Conservation (phyloP, 2,113 vertebrate genomes). For the Zosterops lateralis region DNA sequence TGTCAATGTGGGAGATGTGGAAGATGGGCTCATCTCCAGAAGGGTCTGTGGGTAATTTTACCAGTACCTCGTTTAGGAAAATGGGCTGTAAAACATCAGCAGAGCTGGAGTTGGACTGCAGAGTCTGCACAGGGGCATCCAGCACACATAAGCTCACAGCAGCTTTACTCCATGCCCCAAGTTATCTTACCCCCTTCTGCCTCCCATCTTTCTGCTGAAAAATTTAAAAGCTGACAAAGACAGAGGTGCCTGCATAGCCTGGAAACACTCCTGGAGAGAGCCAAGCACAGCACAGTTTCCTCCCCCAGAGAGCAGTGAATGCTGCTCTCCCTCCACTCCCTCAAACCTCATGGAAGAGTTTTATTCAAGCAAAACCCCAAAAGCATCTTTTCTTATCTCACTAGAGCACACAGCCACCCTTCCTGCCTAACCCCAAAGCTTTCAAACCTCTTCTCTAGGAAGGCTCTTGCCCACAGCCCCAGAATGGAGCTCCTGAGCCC, state of each 20-base stretch:
- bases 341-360: neutral
- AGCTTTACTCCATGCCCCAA: neutral
- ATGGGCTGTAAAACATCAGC: constrained; percentile 85
- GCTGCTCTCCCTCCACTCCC: neutral
- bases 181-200: neutral
- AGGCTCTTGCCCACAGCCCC: neutral
- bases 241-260: neutral
- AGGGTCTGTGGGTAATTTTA: constrained; percentile 96
- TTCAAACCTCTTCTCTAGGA: neutral
- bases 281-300: neutral
- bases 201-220: neutral
- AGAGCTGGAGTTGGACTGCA: constrained; percentile 5
- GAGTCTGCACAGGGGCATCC: neutral
- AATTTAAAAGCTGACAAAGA: neutral
- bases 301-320: neutral
- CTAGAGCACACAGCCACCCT: neutral
- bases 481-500: neutral
- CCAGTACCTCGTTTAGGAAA: constrained; percentile 96
- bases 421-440: neutral
- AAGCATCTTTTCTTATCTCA: neutral
- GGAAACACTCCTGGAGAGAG: neutral
- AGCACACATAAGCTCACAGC: neutral
- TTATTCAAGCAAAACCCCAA: neutral
- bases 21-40: constrained; percentile 97
- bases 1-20: constrained; percentile 98